A percentile compares a stretch with the other conserved stretches of the same genome.
Evolutionary conservation across 2,888 invertebrate species (phyloP).

Genomic region (Chrysodeixis includens): DNA sequence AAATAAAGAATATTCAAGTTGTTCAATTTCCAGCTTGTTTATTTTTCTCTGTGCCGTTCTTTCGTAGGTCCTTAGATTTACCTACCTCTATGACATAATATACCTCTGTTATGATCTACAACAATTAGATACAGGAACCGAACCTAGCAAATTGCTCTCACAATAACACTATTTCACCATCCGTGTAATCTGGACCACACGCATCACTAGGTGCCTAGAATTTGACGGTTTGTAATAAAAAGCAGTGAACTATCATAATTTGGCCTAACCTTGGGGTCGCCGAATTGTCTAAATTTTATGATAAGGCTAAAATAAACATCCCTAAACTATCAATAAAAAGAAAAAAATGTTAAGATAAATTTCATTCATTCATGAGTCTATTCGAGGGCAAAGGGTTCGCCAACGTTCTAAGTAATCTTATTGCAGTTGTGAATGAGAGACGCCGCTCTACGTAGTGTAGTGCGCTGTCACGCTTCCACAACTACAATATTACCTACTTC

Average conservation of each 20-base stretch:
- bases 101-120: too few relatives aligned
- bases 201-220: not conserved
- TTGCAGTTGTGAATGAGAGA: too few relatives aligned
- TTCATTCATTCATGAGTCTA: conserved; percentile 32
- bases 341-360: not conserved
- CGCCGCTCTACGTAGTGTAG: too few relatives aligned
- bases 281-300: not conserved
- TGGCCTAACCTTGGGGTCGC: not conserved
- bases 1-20: too few relatives aligned
- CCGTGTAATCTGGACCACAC: not conserved
- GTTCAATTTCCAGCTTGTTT: too few relatives aligned
- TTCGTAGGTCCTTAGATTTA: too few relatives aligned
- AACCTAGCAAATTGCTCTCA: not conserved
- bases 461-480: too few relatives aligned
- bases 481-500: too few relatives aligned
- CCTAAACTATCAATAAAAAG: not conserved
- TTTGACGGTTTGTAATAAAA: not conserved
- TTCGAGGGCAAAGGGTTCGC: conserved; percentile 1
- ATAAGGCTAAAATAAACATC: not conserved
- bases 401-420: too few relatives aligned
- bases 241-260: not conserved
- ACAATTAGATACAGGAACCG: not conserved
- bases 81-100: too few relatives aligned
- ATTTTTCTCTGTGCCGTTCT: too few relatives aligned
- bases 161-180: not conserved